Evolutionary conservation across 2,888 invertebrate species (phyloP).

Genomic region (Conus canariensis): DNA sequence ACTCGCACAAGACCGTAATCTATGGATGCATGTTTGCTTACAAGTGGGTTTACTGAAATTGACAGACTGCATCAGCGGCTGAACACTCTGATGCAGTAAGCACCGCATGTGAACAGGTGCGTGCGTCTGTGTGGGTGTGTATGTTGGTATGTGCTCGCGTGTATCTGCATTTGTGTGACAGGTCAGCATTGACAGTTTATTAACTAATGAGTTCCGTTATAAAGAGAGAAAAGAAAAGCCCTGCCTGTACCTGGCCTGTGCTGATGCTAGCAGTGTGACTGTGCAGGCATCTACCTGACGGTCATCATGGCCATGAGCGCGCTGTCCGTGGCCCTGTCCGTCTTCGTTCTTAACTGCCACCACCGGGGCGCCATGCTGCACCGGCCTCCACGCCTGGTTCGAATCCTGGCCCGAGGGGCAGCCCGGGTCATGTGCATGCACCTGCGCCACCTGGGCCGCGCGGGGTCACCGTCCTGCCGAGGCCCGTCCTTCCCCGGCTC

Average conservation of each 20-base stretch:
- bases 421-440: conserved; percentile 62
- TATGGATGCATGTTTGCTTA: no score
- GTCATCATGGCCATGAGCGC: conserved; percentile 79
- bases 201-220: no score
- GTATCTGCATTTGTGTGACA: neutral
- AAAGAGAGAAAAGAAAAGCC: neutral
- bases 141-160: neutral
- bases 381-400: conserved; percentile 73
- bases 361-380: conserved; percentile 70
- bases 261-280: neutral
- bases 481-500: conserved; percentile 28
- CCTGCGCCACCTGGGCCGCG: conserved; percentile 52
- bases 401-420: conserved; percentile 62
- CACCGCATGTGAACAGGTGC: neutral
- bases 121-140: neutral
- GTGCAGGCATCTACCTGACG: conserved; percentile 78
- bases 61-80: no score
- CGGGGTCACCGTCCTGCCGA: conserved; percentile 6
- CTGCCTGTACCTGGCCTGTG: no score
- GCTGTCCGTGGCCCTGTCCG: conserved; percentile 78
- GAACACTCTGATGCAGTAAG: no score
- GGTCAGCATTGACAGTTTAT: no score
- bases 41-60: no score
- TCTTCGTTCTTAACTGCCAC: conserved; percentile 79
- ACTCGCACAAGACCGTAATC: no score